Base-by-base conservation (phyloP, 2,113 vertebrate species). In the Lepisosteus osseus region DNA sequence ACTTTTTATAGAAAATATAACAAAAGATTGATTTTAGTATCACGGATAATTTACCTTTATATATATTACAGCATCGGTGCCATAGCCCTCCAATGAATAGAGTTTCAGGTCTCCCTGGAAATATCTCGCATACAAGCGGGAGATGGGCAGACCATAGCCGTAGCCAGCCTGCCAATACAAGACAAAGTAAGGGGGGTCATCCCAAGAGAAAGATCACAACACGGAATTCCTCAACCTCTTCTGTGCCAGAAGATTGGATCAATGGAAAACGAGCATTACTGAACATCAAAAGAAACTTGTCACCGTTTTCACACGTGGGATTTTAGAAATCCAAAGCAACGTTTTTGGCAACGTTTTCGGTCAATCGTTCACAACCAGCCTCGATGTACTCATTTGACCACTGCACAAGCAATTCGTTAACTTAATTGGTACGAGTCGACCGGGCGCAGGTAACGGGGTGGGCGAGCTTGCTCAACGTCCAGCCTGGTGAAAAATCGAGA, bases 51-150 rank as follows among this genome's bases (percentile, higher is more conserved):
- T 83, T 93, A 97, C 97, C 94, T 96, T 95, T 71, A 99, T 95
- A 83, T 97, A 98, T 85, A 99, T 94, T 42, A 98, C 86, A 0
- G 97, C 97, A 65, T 99, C 96, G 2, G 95, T 98, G 13, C 97
- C 97, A 0, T 95, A 94, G 61, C 96, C 97, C 84, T 99, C 97
- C 80, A 99, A 87, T 7, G 97, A 99, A 88, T 98, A 99, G 0
- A 99, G 89, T 84, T 98, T 97, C 73, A 99, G 85, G 82, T 99
- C 96, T 54, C 97, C 97, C 83, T 99, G 97, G 70, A 99, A 99
- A 85, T 99, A 99, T 9, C 95, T 93, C 0, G 97, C 97, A 65
- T 99, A 98, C 3, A 99, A 91, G 14, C 95, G 94, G 8, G 97
- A 98, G 81, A 99, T 97, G 72, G 97, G 97, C 77, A 99, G 87